Evolutionary conservation across 2,113 vertebrate species (phyloP), one percentile per base, ranked within the genome.

Genomic region (Cisticola juncidis): DNA sequence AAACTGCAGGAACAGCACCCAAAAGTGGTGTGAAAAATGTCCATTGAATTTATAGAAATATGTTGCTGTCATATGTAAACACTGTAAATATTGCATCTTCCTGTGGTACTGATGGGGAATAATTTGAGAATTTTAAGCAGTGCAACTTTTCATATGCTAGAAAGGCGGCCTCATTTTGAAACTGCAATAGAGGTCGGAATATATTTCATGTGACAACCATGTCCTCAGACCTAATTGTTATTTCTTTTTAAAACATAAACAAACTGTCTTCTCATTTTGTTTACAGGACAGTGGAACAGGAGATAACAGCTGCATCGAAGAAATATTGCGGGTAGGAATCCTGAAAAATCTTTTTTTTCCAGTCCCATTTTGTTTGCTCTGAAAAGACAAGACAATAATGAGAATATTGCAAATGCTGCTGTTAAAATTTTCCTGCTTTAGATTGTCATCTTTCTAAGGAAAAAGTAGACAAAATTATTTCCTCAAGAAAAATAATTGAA

Each of bases 301-400:
- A 97, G 98, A 98, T 95, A 98, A 97, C 96, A 98, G 95, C 97
- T 98, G 98, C 97, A 98, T 98, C 96, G 98, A 98, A 98, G 98
- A 98, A 95, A 98, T 98, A 97, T 92, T 98, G 58, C 97, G 98
- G 98, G 99, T 99, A 98, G 98, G 98, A 81, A 83, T 90, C 71
- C 89, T 92, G 92, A 86, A 86, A 93, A 86, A 53, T 13, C 5
- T 2, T 71, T 47, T 42, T 94, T 44, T 80, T 57, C 29, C 29
- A 54, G 28, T 42, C 18, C 44, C 38, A 21, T 88, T 90, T 54
- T 77, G 13, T 74, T 90, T 81, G 60, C 42, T 87, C 15, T 74
- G 40, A 71, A 91, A 89, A 54, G 53, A 29, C 58, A 89, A 51
- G 47, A 57, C 44, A 62, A 58, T 56, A 28, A 22, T 5, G 31